Base-by-base conservation (phyloP, 2,113 vertebrate genomes). In the Sisor rabdophorus region DNA sequence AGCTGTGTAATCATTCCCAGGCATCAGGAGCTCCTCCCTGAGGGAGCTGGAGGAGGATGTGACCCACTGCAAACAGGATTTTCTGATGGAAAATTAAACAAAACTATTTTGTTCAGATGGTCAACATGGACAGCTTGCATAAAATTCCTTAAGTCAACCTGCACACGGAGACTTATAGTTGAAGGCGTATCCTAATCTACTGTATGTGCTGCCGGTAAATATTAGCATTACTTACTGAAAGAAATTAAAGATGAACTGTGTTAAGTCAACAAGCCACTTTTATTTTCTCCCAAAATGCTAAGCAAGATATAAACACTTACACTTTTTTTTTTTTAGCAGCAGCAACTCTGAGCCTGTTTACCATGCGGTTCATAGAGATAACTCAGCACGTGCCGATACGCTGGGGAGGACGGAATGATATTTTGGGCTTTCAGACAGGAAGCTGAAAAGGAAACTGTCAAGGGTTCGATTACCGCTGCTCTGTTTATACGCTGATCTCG, bases 11-110 rank as follows among this genome's bases (percentile, higher is more conserved):
- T 47, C 28, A 3, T 50, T 70, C 71, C 40, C 75, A 56, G 50
- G 47, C 63, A 30, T 54, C 24, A 30, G n/a, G 50, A 71, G 53
- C 76, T 83, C 75, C 79, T 78, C 79, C 69, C 68, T 58, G 58
- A 44, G 59, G 56, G 36, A 71, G n/a, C 50, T 17, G 48, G 36
- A 77, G 61, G 79, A 83, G 84, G 82, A 86, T 83, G 79, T 81
- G 36, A 75, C 69, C 65, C 63, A 81, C 67, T 64, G 79, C 79
- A 81, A 86, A 82, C 77, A 81, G 84, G 79, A 82, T 83, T 86
- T 36, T 56, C 63, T 81, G 68, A 59, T 74, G 73, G 79, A 81
- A 84, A 84, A 80, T 71, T 81, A 84, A 82, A 86, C 84, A 86
- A 82, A 82, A 69, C 72, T 2, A 40, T 50, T 36, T 71, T 73